phyloP scores from a whole-genome alignment of 1,140 invertebrate species.

The Caenorhabditis briggsae region DNA sequence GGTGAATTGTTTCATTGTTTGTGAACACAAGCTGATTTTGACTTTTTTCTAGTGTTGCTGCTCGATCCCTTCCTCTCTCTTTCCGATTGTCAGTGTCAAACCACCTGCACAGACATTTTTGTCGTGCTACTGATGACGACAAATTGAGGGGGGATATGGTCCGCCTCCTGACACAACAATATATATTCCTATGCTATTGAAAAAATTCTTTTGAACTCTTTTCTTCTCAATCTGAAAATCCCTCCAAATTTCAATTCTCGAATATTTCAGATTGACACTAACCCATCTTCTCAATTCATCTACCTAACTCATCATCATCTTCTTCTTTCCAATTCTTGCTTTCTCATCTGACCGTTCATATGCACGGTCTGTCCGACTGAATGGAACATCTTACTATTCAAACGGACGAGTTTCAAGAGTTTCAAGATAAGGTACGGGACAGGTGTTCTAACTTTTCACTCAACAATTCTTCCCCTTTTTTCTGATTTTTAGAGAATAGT shows the following conservation, averaged over 20 bases:
- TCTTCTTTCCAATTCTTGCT: neutral
- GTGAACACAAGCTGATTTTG: conserved; percentile 9
- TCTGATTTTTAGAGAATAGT: neutral
- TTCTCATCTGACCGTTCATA: conserved; percentile 15
- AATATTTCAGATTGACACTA: conserved; percentile 35
- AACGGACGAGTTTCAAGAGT: conserved; percentile 51
- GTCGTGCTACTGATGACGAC: neutral
- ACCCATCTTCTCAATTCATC: neutral
- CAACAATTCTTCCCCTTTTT: neutral
- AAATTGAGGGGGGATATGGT: neutral
- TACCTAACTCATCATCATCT: conserved; percentile 8
- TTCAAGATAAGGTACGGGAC: conserved; percentile 44
- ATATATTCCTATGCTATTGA: neutral
- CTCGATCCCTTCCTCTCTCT: neutral
- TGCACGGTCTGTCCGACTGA: conserved; percentile 49
- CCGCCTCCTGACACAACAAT: conserved; percentile 16
- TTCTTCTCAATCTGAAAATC: neutral
- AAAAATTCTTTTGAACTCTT: neutral
- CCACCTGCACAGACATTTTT: conserved; percentile 34
- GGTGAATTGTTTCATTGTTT: conserved; percentile 11
- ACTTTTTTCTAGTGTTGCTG: conserved; percentile 28
- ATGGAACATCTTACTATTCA: conserved; percentile 53
- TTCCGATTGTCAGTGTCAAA: conserved; percentile 16
- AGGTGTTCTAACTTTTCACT: conserved; percentile 13
- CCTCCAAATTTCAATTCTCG: neutral